A percentile compares a stretch with the other conserved stretches of the same genome.
Conservation (phyloP, 92 coral and sea anemone species). For the Epizoanthus fatuus region DNA sequence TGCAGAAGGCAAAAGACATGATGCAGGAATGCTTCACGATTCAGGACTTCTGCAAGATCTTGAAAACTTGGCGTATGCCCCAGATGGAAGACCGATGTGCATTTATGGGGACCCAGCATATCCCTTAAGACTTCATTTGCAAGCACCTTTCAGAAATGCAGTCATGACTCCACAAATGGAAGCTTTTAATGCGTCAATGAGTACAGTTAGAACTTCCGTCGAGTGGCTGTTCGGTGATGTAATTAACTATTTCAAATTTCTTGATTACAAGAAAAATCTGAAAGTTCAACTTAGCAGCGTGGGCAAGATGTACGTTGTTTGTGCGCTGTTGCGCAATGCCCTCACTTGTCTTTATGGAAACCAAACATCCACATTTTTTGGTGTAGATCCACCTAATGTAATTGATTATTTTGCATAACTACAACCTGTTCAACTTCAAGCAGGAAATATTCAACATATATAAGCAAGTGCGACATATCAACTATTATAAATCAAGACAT, state of each 20-base stretch:
- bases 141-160: conserved; percentile 59
- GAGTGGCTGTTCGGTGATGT: conserved; percentile 72
- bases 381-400: conserved; percentile 29
- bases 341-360: conserved; percentile 65
- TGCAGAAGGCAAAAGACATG: conserved; percentile 44
- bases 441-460: too few species aligned
- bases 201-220: conserved; percentile 57
- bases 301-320: conserved; percentile 62
- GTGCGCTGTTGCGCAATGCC: conserved; percentile 67
- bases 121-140: conserved; percentile 45
- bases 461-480: too few species aligned
- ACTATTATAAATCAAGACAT: too few species aligned
- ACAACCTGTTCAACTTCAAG: too few species aligned
- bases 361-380: conserved; percentile 53
- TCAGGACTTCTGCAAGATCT: conserved; percentile 14
- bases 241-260: conserved; percentile 65
- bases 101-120: conserved; percentile 55
- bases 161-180: conserved; percentile 61
- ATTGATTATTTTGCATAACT: conserved; percentile 60
- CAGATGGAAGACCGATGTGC: conserved; percentile 45
- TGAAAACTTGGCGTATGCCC: neutral
- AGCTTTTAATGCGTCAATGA: conserved; percentile 62
- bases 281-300: conserved; percentile 50
- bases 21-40: conserved; percentile 49
- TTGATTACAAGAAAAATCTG: conserved; percentile 61